Base-by-base conservation (phyloP, 2,888 invertebrate species). In the Apoderus coryli region DNA sequence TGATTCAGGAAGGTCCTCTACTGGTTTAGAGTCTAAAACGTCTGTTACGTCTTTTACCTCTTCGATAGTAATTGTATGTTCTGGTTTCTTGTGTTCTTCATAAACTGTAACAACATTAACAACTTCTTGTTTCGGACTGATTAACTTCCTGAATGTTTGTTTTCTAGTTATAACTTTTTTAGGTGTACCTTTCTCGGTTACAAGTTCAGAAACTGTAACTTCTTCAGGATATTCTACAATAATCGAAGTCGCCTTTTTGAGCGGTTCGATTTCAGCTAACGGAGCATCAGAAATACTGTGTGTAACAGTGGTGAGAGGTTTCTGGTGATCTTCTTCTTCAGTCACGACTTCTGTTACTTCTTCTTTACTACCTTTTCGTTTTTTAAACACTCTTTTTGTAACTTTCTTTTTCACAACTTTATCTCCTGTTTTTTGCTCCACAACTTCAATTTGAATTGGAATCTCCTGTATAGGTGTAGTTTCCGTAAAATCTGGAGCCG, bases 71-170 rank as follows among this genome's bases (percentile, higher is more conserved):
- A 51, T 46, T 34, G 47, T 42, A 16, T 46, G 44, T 42, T 48
- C 35, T n/a, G 48, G 45, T 49, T 41, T 27, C 38, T 60, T 54
- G 26, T 57, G 60, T 33, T 61, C 61, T 48, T 62, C 61, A 38
- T 63, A 59, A 22, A 60, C 44, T 1, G 63, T 64, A 40, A 59
- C 56, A 40, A 65, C 61, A 48, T 59, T 58, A 13, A 46, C 45
- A 11, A 44, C 35, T 47, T 57, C 46, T 39, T 48, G 31, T 29
- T 45, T 47, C 4, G 46, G 50, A 15, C 48, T 49, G 3, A 43
- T 46, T 19, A 46, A 44, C 41, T 52, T 56, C 26, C 51, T 57
- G 7, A 50, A 51, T 2, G 51, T 49, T 16, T 49, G 48, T 35
- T 53, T 57, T 37, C 49, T 58, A 5, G 41, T 43, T 1, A 42